phyloP scores from a whole-genome alignment of 2,797 vertebrate species.

The Neopelma chrysocephalum region DNA sequence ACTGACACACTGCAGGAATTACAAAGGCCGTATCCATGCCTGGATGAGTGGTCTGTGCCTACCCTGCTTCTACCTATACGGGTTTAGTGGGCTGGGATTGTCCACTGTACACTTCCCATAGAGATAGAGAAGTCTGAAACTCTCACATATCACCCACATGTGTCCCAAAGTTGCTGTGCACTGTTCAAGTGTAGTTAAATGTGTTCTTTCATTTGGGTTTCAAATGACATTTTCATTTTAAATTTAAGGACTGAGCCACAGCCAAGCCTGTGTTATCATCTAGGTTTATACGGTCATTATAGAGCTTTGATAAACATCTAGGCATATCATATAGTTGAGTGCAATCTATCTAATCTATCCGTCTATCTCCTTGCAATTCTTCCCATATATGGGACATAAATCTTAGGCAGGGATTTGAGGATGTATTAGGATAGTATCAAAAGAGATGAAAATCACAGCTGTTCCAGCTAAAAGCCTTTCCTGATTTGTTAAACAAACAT shows the following conservation, averaged over 20 bases:
- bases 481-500: conserved; percentile 71
- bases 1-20: background rate
- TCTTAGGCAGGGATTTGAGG: conserved; percentile 65
- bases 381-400: conserved; percentile 62
- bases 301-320: conserved; percentile 58
- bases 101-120: background rate
- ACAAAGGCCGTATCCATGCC: background rate
- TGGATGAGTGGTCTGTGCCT: background rate
- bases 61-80: background rate
- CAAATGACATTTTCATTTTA: conserved; percentile 41
- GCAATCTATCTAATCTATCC: conserved; percentile 64
- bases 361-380: conserved; percentile 63
- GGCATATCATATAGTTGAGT: conserved; percentile 32
- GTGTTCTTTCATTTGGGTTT: conserved; percentile 9
- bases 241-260: conserved; percentile 33
- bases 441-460: conserved; percentile 72
- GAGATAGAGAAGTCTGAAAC: background rate
- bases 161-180: background rate
- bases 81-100: background rate
- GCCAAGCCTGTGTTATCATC: conserved; percentile 46
- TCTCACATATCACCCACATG: background rate
- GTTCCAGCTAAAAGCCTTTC: conserved; percentile 67
- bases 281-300: conserved; percentile 52
- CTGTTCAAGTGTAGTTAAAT: background rate
- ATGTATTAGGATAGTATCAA: conserved; percentile 69